Evolutionary conservation across 2,797 vertebrate species (phyloP).

Genomic region (Crocidura indochinensis): DNA sequence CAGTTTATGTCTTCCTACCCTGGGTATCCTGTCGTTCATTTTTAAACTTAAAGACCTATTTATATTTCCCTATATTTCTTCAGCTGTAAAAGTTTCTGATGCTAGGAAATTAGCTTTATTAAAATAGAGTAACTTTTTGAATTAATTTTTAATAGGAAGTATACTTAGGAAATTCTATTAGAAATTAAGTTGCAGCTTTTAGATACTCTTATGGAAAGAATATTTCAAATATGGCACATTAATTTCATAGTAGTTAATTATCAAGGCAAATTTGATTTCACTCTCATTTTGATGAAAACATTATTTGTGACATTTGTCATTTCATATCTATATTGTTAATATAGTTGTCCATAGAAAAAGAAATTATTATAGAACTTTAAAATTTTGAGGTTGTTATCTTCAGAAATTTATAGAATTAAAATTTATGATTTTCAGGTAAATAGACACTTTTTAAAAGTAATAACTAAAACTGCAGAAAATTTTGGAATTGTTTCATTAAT

Average conservation of each 20-base stretch:
- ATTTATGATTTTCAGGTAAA: neutral
- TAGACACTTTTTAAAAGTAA: conserved; percentile 21
- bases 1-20: neutral
- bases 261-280: conserved; percentile 36
- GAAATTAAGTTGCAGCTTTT: neutral
- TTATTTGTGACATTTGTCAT: neutral
- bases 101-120: neutral
- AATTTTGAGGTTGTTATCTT: conserved; percentile 46
- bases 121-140: neutral
- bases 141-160: neutral
- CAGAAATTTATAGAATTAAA: conserved; percentile 27
- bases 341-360: conserved; percentile 56
- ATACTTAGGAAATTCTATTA: conserved; percentile 22
- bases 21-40: neutral
- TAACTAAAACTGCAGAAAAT: neutral
- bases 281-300: conserved; percentile 44
- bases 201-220: conserved; percentile 26
- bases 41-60: neutral
- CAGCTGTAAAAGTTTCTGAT: neutral
- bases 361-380: conserved; percentile 67
- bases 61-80: neutral
- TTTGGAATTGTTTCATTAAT: neutral
- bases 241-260: conserved; percentile 64
- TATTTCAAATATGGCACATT: conserved; percentile 61
- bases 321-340: conserved; percentile 56